Base-by-base conservation (phyloP, 2,888 invertebrate genomes). In the Pyrocoelia pectoralis region DNA sequence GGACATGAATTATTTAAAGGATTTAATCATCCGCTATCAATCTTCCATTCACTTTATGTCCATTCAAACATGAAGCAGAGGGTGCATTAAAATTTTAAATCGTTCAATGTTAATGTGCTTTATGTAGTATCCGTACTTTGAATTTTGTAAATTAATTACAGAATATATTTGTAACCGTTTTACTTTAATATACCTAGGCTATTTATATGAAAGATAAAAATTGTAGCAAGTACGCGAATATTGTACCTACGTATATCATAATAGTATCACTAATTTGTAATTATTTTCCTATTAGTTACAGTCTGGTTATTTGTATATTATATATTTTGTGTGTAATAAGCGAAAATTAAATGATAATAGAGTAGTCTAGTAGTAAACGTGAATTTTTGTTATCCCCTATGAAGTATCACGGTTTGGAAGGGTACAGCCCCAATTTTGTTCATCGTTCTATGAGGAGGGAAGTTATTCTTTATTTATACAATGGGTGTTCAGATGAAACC, bases 1-100 rank as follows among this genome's bases (percentile, higher is more conserved):
- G 61, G 54, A 49, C 61, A 51, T 61, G 55, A 55, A 61, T 55
- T 49, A 46, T 46, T 46, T 46, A 46, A 46, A 46, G 46, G 46
- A 46, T 46, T 46, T 46, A 46, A 46, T 46, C 46, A 46, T 46
- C 46, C 17, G 46, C 46, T 46, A 46, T 46, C 46, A 46, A 46
- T 46, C 46, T 46, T 46, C 50, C 14, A 29, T 29, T 29, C 50
- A 28, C 50, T 10, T 50, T 29, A 52, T 52, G 51, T 15, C 17
- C 51, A 52, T 52, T 52, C 33, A 50, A 52, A 52, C 51, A 52
- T 52, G 33, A 33, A 52, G 14, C 51, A 29, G 51, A 50, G 51
- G 51, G 51, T 52, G 51, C 51, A 52, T 52, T 52, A 52, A 52
- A 52, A 52, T 52, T 52, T 52, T 33, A 52, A 52, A 52, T 33